Evolutionary conservation across 2,113 vertebrate species (phyloP).

Genomic region (Callospermophilus lateralis): DNA sequence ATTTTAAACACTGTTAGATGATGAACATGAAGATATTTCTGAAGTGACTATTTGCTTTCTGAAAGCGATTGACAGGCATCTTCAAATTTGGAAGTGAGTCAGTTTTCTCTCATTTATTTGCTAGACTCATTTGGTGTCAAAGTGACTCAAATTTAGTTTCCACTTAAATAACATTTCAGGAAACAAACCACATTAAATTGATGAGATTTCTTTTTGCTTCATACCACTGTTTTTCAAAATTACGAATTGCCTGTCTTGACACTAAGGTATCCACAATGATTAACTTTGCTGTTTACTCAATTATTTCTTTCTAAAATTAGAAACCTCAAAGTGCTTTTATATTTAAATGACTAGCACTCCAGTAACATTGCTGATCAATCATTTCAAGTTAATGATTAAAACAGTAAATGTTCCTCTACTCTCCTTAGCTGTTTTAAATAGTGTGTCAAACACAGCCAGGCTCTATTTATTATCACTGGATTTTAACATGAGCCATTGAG

Average conservation of each 20-base stretch:
- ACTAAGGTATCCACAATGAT: slow-evolving; percentile 69
- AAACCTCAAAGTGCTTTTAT: slow-evolving; percentile 70
- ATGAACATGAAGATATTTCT: background rate
- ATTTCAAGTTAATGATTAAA: slow-evolving; percentile 76
- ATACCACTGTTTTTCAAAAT: slow-evolving; percentile 76
- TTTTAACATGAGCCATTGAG: background rate
- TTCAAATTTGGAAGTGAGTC: slow-evolving; percentile 45
- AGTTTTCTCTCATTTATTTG: slow-evolving; percentile 52
- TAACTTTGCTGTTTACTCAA: slow-evolving; percentile 78
- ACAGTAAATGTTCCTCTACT: slow-evolving; percentile 47
- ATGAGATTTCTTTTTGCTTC: slow-evolving; percentile 74
- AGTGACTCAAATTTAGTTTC: slow-evolving; percentile 68
- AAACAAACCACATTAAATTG: slow-evolving; percentile 76
- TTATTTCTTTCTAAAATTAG: slow-evolving; percentile 80
- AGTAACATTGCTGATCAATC: slow-evolving; percentile 73
- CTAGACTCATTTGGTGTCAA: slow-evolving; percentile 65
- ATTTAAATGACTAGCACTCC: slow-evolving; percentile 76
- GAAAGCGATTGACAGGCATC: slow-evolving; percentile 10
- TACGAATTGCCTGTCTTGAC: slow-evolving; percentile 69
- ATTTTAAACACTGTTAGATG: slow-evolving; percentile 1
- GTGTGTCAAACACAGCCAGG: slow-evolving; percentile 20
- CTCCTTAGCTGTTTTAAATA: slow-evolving; percentile 27
- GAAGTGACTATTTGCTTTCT: slow-evolving; percentile 19
- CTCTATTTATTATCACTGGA: slow-evolving; percentile 41
- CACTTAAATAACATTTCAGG: slow-evolving; percentile 75